These are phyloP conservation scores for Aelia acuminata DNA, from an alignment of 2,888 invertebrate species.

Conservation along the genomic window DNA sequence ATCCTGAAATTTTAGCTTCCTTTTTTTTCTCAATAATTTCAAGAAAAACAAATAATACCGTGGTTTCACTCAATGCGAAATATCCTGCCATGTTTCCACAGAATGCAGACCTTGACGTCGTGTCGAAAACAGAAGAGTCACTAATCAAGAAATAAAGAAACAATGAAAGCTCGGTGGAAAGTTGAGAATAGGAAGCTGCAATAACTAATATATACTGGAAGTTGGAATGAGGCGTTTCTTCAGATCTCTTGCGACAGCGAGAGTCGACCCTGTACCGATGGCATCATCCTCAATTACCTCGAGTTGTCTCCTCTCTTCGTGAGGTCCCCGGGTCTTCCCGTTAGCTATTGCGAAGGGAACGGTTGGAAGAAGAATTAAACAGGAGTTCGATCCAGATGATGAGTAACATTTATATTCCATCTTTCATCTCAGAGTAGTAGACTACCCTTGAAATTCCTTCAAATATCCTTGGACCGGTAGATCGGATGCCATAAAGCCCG, in stretches of 20 bases:
- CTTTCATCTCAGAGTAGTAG: not conserved
- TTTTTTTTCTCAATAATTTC: not conserved
- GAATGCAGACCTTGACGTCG: not conserved
- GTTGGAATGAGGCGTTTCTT: not conserved
- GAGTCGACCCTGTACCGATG: constrained; percentile 18
- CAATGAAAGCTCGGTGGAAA: not conserved
- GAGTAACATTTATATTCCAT: not conserved
- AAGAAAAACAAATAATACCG: not conserved
- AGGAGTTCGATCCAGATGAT: not conserved
- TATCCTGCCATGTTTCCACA: not conserved
- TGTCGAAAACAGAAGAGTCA: not conserved
- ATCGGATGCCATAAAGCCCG: not conserved
- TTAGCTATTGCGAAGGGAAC: not conserved
- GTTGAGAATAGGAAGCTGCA: not conserved
- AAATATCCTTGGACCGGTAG: constrained; percentile 17
- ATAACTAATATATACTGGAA: constrained; percentile 30
- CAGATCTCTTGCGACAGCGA: not conserved
- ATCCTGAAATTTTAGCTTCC: too few species aligned
- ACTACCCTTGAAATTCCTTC: constrained; percentile 24
- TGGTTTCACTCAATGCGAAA: not conserved
- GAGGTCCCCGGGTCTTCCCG: constrained; percentile 25
- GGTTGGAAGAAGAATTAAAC: not conserved
- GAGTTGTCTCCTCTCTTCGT: constrained; percentile 23
- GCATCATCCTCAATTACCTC: constrained; percentile 30
- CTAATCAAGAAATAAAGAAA: constrained; percentile 20